Percentiles rank a stretch among this genome's conserved stretches.
Conservation (phyloP, 2,113 vertebrate species). For the Neogobius melanostomus region DNA sequence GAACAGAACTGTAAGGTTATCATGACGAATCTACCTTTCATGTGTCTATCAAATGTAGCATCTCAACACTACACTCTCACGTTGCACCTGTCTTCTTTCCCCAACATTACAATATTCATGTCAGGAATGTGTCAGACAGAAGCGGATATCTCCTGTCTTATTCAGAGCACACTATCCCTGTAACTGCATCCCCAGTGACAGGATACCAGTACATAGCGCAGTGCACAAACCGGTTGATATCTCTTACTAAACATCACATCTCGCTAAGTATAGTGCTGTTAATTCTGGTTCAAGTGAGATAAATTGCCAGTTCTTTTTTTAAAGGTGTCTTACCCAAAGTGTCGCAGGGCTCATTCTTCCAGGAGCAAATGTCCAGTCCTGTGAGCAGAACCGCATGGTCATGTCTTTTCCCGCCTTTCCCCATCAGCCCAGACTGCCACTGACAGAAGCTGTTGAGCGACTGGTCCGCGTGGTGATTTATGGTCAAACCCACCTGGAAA, state of each 20-base stretch:
- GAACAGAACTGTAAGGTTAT: neutral
- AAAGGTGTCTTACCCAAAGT: conserved; percentile 84
- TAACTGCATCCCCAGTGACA: neutral
- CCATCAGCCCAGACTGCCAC: conserved; percentile 92
- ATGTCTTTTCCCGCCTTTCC: conserved; percentile 91
- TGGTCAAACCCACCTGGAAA: conserved; percentile 84
- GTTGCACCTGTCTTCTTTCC: neutral
- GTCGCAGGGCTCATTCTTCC: conserved; percentile 98
- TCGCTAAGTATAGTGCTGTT: too few relatives aligned
- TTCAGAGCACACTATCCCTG: neutral
- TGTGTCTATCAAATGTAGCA: conserved; percentile 4
- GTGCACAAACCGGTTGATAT: neutral
- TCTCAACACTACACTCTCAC: conserved; percentile 1
- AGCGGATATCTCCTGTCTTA: neutral
- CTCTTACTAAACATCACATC: neutral
- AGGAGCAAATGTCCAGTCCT: conserved; percentile 96
- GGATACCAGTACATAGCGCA: neutral
- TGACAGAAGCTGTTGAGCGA: conserved; percentile 98
- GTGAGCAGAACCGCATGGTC: conserved; percentile 96
- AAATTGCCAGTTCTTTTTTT: too few relatives aligned
- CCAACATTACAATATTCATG: conserved; percentile 6
- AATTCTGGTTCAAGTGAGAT: too few relatives aligned
- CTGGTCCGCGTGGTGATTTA: conserved; percentile 96
- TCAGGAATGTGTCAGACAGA: neutral
- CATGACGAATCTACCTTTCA: neutral